Base-by-base conservation (phyloP, 2,113 vertebrate species). In the Calonectris borealis region DNA sequence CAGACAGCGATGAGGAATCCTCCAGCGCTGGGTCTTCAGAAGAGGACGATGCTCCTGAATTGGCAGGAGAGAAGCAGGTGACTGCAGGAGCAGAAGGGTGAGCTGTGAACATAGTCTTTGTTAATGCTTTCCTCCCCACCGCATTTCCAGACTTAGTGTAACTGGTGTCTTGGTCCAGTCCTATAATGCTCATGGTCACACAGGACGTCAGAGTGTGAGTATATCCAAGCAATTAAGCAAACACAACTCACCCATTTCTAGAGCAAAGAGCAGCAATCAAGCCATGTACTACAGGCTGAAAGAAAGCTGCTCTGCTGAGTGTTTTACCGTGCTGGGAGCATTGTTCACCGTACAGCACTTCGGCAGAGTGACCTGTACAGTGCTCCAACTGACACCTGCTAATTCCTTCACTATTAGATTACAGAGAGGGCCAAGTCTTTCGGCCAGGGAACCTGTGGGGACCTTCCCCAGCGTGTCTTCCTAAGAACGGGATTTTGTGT, bases 1-100 rank as follows among this genome's bases (percentile, higher is more conserved):
- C 99, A 5, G 99, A 99, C 98, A 99, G 99, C 2, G 99, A 99
- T 60, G 99, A 99, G 95, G 99, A 99, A 86, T 99, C 99, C 6
- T 99, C 99, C 83, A 99, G 99, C 13, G 99, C 99, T 3, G 99
- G 99, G 55, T 99, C 99, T 51, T 99, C 99, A 0, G 99, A 99
- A 38, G 99, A 99, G 85, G 99, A 99, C 6, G 99, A 99, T 82
- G 98, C 98, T 52, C 98, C 99, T 32, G 99, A 99, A 90, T 73
- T 98, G 87, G 95, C 98, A 46, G 98, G 98, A 68, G 99, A 99
- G 94, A 99, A 99, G 94, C 97, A 98, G 36, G 55, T 98, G 83
- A 94, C 97, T 48, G 97, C 98, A 5, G 99, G 99, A 89, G 95
- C 97, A 10, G 99, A 99, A 95, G 98, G 99, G 99, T 99, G 96